Percentiles rank a stretch among this genome's conserved stretches.
phyloP scores from a whole-genome alignment of 2,113 vertebrate genomes.

The Pitta sordida region DNA sequence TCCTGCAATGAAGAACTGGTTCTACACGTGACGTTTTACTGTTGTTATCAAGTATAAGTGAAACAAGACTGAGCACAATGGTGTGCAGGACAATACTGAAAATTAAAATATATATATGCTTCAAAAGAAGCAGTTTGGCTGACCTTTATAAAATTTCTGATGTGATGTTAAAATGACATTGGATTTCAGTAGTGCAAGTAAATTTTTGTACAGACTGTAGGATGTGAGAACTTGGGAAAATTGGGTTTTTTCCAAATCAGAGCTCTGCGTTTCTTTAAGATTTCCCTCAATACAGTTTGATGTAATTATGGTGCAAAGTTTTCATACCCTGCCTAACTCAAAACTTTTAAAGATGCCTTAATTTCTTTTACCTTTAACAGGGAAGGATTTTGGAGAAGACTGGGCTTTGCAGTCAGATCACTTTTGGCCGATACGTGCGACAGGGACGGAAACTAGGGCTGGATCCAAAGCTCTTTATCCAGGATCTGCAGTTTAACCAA shows the following conservation, averaged over 20 bases:
- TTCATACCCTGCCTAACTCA: neutral
- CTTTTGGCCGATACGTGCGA: slow-evolving; percentile 70
- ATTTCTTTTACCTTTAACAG: slow-evolving; percentile 15
- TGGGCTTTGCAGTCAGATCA: slow-evolving; percentile 74
- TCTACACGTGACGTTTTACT: neutral
- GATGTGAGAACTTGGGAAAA: neutral
- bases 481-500: slow-evolving; percentile 71
- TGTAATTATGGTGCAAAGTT: neutral
- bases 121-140: neutral
- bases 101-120: neutral
- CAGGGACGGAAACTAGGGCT: slow-evolving; percentile 40
- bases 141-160: neutral
- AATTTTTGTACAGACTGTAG: neutral
- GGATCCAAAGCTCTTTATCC: slow-evolving; percentile 72
- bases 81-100: neutral
- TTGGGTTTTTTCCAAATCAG: neutral
- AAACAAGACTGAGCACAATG: neutral
- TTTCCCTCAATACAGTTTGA: neutral
- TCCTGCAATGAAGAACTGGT: neutral
- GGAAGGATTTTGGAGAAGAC: slow-evolving; percentile 63
- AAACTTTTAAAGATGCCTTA: neutral
- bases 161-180: neutral
- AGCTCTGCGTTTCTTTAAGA: neutral
- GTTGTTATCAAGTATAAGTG: neutral
- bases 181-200: neutral